Base-by-base conservation (phyloP, 2,797 vertebrate genomes). In the Octomys mimax region DNA sequence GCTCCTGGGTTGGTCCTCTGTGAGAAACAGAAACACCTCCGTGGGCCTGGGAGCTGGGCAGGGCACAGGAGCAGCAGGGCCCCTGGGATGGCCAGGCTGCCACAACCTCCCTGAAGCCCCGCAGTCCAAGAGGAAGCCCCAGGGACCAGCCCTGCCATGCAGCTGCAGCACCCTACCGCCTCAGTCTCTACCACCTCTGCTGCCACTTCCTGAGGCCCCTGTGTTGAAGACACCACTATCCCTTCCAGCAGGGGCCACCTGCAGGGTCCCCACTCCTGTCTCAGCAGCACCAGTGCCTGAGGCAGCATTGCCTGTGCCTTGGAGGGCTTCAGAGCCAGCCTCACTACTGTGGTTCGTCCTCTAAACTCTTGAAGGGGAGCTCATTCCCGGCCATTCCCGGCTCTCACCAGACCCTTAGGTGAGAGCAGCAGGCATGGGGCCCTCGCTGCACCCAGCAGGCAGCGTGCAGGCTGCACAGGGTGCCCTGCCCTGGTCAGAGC, bases 1-100 rank as follows among this genome's bases (percentile, higher is more conserved):
- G 92, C 99, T 99, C 91, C 99, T 68, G 99, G 99, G 57, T 96
- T 99, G 90, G 99, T 99, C 33, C 99, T 99, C 96, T 99, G 99
- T 98, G 99, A 99, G 97, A 99, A 99, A 96, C 94, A 98, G 57
- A 99, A 99, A 94, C 99, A 99, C 68, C 98, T 98, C 49, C 98
- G 98, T 78, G 80, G 33, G 49, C 93, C 98, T 7, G 97, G 3
- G 99, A 99, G 87, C 52, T 92, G 0, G 98, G 99, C 49, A 99
- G 98, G 91, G 5, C 14, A 0, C 99, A 99, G 59, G 99, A 99
- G 89, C 99, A 99, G 97, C 98, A 98, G 97, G 96, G 62, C 99
- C 99, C 88, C 94, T 91, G 0, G 99, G 99, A 16, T 95, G 77
- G 64, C 11, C 98, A 0, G 97, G 98, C 97, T 97, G 99, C 96